Conservation (phyloP, 2,888 invertebrate genomes). For the Glaucopsyche alexis region DNA sequence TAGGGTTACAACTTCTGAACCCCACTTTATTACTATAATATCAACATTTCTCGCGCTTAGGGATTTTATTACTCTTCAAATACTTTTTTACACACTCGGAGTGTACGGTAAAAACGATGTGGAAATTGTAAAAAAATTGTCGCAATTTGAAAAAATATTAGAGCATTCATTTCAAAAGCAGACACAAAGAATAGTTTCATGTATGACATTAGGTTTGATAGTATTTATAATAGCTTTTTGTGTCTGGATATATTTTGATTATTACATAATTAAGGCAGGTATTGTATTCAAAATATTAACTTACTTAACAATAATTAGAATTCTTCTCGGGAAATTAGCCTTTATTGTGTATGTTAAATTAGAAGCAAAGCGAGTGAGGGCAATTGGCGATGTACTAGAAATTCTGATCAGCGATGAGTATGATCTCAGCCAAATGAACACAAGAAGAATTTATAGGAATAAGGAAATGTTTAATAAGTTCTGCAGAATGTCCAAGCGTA, state of each 20-base stretch:
- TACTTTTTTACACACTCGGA: neutral
- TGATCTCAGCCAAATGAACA: neutral
- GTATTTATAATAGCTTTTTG: neutral
- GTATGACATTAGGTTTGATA: neutral
- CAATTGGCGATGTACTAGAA: neutral
- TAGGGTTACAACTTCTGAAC: neutral
- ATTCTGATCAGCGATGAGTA: neutral
- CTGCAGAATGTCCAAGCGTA: neutral
- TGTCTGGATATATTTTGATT: neutral
- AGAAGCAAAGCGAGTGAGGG: neutral
- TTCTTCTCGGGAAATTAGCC: neutral
- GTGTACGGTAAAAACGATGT: neutral
- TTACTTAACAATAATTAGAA: neutral
- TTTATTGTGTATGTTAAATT: neutral
- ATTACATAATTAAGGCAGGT: neutral
- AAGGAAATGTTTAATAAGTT: neutral
- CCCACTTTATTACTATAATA: neutral
- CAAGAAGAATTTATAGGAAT: neutral
- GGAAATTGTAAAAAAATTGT: neutral
- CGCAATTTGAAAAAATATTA: neutral
- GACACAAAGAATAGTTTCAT: neutral
- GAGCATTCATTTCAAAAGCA: neutral
- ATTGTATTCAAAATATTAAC: neutral
- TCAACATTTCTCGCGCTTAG: neutral
- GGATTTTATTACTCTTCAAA: neutral